phyloP scores from a whole-genome alignment of 92 coral and sea anemone species.

The Epizoanthus fatuus region DNA sequence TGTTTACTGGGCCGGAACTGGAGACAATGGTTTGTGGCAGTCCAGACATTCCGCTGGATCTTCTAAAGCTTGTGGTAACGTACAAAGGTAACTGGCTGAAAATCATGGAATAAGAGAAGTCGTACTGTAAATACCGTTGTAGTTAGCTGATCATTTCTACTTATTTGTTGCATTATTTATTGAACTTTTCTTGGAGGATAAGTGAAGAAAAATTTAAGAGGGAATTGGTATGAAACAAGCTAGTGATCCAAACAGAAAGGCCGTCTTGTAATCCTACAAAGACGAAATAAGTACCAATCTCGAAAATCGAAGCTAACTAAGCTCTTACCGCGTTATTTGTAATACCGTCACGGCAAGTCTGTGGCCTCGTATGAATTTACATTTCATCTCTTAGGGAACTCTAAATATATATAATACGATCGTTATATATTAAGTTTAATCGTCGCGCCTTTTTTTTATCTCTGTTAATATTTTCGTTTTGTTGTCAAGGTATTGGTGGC shows the following conservation, averaged over 20 bases:
- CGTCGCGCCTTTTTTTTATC: too few species aligned
- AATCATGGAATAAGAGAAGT: background rate
- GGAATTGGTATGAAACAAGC: too few species aligned
- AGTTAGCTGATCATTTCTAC: too few species aligned
- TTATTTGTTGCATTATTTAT: too few species aligned
- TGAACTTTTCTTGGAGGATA: too few species aligned
- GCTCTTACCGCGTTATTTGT: background rate
- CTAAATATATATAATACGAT: too few species aligned
- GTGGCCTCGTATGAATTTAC: background rate
- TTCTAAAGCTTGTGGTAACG: slow-evolving; percentile 95
- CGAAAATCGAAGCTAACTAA: background rate
- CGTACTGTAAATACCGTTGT: too few species aligned
- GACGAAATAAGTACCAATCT: too few species aligned
- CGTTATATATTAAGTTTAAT: too few species aligned
- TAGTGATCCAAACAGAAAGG: too few species aligned
- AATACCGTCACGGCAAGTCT: background rate
- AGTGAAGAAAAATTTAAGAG: too few species aligned
- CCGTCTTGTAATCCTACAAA: too few species aligned
- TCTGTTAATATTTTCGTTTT: background rate
- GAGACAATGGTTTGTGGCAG: slow-evolving; percentile 99
- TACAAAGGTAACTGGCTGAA: slow-evolving; percentile 74
- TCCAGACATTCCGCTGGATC: slow-evolving; percentile 98
- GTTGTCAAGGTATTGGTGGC: slow-evolving; percentile 73
- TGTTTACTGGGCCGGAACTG: slow-evolving; percentile 96
- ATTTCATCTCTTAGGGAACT: background rate